phyloP scores from a whole-genome alignment of 2,797 vertebrate species.

The Apodemus agrarius region DNA sequence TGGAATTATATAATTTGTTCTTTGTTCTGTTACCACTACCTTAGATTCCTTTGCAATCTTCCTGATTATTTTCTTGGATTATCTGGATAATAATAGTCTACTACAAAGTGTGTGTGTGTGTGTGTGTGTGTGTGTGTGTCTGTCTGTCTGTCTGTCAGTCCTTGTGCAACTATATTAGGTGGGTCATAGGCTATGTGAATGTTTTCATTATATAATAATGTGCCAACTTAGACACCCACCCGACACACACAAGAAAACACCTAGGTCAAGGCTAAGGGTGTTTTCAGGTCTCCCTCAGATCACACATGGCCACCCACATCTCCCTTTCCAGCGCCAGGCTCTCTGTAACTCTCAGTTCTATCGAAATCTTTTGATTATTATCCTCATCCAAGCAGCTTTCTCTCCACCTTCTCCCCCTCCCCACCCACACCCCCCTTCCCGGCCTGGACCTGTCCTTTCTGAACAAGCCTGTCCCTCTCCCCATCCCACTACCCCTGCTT shows the following conservation, averaged over 20 bases:
- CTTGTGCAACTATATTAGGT: neutral
- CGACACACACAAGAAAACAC: neutral
- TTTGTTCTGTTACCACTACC: neutral
- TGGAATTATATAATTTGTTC: neutral
- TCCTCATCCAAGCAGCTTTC: neutral
- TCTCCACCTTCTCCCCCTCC: neutral
- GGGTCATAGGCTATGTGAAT: neutral
- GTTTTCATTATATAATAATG: neutral
- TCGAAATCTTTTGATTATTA: neutral
- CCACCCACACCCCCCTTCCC: no score
- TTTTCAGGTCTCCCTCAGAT: neutral
- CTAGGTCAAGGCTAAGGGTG: neutral
- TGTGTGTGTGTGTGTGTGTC: fast-evolving
- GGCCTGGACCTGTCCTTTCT: neutral
- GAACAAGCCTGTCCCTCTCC: neutral
- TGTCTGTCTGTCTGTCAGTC: neutral
- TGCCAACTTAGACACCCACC: neutral
- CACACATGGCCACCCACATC: neutral
- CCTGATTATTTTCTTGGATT: neutral
- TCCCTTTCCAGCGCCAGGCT: neutral
- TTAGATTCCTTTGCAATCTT: slow-evolving; percentile 17
- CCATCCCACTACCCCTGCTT: neutral
- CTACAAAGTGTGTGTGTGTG: neutral
- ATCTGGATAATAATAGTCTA: neutral
- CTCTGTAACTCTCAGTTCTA: neutral